phyloP scores from a whole-genome alignment of 2,113 vertebrate genomes.

The Gymnocephalus cernua region DNA sequence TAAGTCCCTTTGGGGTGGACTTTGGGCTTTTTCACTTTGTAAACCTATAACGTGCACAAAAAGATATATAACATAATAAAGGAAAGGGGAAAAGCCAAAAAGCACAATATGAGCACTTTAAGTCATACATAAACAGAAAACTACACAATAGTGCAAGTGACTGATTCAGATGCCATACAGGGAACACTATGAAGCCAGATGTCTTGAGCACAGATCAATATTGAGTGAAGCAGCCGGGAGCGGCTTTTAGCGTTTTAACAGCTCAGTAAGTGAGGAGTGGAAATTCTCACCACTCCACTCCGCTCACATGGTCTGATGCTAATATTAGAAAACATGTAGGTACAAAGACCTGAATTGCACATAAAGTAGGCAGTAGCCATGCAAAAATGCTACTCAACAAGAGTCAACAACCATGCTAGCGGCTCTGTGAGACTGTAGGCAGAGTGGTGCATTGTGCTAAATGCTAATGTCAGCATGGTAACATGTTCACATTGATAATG shows the following conservation, averaged over 20 bases:
- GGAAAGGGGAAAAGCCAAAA: too few relatives aligned
- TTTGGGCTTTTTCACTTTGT: too few relatives aligned
- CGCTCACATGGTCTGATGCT: not conserved
- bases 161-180: slow-evolving; percentile 1
- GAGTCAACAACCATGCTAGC: not conserved
- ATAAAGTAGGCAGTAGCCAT: not conserved
- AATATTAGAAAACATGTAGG: not conserved
- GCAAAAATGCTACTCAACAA: slow-evolving; percentile 1
- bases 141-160: not conserved
- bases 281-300: too few relatives aligned
- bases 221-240: too few relatives aligned
- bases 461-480: not conserved
- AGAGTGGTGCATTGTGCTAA: not conserved
- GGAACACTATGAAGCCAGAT: not conserved
- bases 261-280: too few relatives aligned
- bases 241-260: too few relatives aligned
- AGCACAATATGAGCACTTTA: too few relatives aligned
- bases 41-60: too few relatives aligned
- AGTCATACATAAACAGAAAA: slow-evolving; percentile 9
- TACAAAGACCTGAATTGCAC: not conserved
- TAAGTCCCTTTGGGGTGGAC: too few relatives aligned
- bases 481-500: not conserved
- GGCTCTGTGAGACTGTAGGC: not conserved
- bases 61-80: too few relatives aligned
- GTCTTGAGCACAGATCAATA: not conserved